These are phyloP conservation scores for Chaetops frenatus DNA, from an alignment of 2,113 vertebrate species.

Conservation along the genomic window DNA sequence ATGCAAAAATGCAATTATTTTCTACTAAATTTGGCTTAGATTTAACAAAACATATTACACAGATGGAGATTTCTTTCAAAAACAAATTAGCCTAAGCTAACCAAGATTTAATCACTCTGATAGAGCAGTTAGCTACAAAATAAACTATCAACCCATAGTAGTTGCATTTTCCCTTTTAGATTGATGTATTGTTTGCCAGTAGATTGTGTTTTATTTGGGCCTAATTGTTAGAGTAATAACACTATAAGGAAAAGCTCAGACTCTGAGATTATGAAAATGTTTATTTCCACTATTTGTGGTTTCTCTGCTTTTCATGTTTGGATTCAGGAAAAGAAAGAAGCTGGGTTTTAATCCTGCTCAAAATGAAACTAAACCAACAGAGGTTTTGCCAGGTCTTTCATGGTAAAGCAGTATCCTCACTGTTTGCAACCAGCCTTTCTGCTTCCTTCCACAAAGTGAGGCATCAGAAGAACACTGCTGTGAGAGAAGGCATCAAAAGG, in stretches of 20 bases:
- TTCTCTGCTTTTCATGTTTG: background rate
- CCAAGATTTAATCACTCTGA: background rate
- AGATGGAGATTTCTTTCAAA: slow-evolving; percentile 5
- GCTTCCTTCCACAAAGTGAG: background rate
- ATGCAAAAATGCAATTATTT: background rate
- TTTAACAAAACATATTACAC: background rate
- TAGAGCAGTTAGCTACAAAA: background rate
- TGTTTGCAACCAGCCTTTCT: background rate
- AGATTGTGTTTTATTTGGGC: background rate
- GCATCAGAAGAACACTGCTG: background rate
- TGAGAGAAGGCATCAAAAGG: background rate
- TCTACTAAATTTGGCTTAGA: background rate
- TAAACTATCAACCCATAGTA: background rate
- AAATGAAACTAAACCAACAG: background rate
- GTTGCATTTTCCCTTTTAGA: background rate
- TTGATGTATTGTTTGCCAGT: background rate
- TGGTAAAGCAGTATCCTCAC: background rate
- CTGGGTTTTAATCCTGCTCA: background rate
- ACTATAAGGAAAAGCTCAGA: background rate
- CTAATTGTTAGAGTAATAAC: background rate
- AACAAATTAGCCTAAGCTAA: background rate
- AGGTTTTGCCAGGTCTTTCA: background rate
- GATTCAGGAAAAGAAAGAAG: background rate
- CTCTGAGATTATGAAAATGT: background rate
- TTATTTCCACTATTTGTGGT: background rate